Conservation (phyloP, 2,888 invertebrate species). For the Polydrusus cervinus region DNA sequence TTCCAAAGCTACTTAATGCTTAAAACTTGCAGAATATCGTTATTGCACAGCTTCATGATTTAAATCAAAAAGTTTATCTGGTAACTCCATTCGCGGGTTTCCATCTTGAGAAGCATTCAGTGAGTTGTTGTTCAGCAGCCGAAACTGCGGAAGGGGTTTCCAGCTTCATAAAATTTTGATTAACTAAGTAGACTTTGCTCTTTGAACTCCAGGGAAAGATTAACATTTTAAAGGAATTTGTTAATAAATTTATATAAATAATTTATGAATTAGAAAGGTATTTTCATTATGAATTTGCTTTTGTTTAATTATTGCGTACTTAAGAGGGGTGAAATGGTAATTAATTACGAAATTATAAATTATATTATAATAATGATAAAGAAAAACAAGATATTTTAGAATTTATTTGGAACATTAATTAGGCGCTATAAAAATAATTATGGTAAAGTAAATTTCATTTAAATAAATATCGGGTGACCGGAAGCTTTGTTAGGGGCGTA, state of each 20-base stretch:
- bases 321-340: neutral
- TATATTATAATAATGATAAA: too few species aligned
- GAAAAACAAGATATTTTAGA: neutral
- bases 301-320: neutral
- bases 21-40: too few species aligned
- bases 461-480: too few species aligned
- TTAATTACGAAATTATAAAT: neutral
- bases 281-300: neutral
- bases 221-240: slow-evolving; percentile 4
- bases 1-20: too few species aligned
- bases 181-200: neutral
- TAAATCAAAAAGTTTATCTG: too few species aligned
- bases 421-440: too few species aligned
- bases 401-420: too few species aligned
- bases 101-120: neutral
- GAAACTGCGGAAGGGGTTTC: slow-evolving; percentile 2
- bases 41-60: too few species aligned
- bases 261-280: slow-evolving; percentile 1
- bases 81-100: neutral
- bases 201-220: neutral
- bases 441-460: too few species aligned
- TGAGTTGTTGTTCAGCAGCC: neutral
- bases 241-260: slow-evolving; percentile 13
- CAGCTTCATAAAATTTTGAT: slow-evolving; percentile 13
- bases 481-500: too few species aligned